Evolutionary conservation across 2,113 vertebrate species (phyloP), one percentile per base, ranked within the genome.

Genomic region (Meles meles): DNA sequence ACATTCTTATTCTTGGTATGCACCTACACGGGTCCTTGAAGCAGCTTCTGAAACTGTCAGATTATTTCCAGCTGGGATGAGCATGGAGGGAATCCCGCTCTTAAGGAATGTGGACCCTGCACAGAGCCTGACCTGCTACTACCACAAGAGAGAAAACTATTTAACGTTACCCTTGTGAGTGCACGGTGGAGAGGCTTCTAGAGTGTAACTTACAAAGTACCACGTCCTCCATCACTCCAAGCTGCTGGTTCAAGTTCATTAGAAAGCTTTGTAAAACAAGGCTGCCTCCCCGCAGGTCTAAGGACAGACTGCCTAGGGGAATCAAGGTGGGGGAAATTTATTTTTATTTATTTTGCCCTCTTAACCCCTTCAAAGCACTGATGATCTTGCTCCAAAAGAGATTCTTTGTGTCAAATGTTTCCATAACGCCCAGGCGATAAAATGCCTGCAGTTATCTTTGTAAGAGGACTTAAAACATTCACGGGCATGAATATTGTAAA

Each of bases 181-280:
- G 7, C 0, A 4, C 6, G 1, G 8, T 15, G 42, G 7, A 47
- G 7, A 59, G 6, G 17, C 12, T 59, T 34, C 34, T 44, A 14
- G 18, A 9, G 8, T 37, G 39, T 15, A 29, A 21, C 0, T 0
- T 17, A 77, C 1, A 8, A 94, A 77, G 27, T 0, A 15, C 2
- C 1, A 3, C 8, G 2, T 89, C 72, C 55, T 31, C 29, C 31
- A 2, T 31, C 5, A 0, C 7, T 49, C 23, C 2, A 4, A 72
- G 34, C 23, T n/a, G 5, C 2, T 12, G 31, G 71, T 49, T 86
- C 55, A 57, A 31, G 52, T n/a, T 37, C 14, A 10, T 59, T 49
- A 6, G 0, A 37, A 39, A 2, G 37, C 83, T 37, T 34, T 37
- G n/a, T 20, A 49, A 89, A 83, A 25, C 47, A 90, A 79, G 76